These are phyloP conservation scores for Aquatica leii DNA, from an alignment of 2,888 invertebrate species.

Conservation along the genomic window DNA sequence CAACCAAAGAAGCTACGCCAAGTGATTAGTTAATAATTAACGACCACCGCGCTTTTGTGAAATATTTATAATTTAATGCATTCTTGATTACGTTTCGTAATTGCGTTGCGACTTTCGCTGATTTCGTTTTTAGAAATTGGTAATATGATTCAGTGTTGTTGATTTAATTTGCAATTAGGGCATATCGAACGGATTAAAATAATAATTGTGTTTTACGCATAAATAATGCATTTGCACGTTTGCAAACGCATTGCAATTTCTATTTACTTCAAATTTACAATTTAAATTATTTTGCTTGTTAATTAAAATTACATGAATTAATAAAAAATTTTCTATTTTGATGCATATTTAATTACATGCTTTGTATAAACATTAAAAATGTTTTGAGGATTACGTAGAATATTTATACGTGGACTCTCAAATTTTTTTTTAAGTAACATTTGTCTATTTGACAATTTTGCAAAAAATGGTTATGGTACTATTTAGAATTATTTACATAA, in stretches of 20 bases:
- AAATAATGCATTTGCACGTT: too few relatives aligned
- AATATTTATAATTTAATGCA: constrained; percentile 15
- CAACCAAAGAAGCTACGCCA: not conserved
- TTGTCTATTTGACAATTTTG: too few relatives aligned
- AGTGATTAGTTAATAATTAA: constrained; percentile 16
- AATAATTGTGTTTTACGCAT: too few relatives aligned
- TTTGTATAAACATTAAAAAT: too few relatives aligned
- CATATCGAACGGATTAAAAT: not conserved
- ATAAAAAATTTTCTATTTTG: too few relatives aligned
- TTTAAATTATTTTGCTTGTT: not conserved
- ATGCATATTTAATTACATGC: too few relatives aligned
- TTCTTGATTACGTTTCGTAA: constrained; percentile 13
- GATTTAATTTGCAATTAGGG: not conserved
- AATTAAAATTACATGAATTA: not conserved
- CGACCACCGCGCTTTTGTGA: constrained; percentile 7
- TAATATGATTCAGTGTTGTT: not conserved
- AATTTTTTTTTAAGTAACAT: too few relatives aligned
- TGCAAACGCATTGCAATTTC: too few relatives aligned
- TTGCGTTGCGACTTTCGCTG: not conserved
- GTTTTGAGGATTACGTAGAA: too few relatives aligned
- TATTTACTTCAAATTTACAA: not conserved
- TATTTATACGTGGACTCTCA: too few relatives aligned
- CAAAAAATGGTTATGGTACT: too few relatives aligned
- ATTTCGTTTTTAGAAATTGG: constrained; percentile 4
- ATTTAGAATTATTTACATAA: too few relatives aligned